phyloP scores from a whole-genome alignment of 2,888 invertebrate species.

The Nezara viridula region DNA sequence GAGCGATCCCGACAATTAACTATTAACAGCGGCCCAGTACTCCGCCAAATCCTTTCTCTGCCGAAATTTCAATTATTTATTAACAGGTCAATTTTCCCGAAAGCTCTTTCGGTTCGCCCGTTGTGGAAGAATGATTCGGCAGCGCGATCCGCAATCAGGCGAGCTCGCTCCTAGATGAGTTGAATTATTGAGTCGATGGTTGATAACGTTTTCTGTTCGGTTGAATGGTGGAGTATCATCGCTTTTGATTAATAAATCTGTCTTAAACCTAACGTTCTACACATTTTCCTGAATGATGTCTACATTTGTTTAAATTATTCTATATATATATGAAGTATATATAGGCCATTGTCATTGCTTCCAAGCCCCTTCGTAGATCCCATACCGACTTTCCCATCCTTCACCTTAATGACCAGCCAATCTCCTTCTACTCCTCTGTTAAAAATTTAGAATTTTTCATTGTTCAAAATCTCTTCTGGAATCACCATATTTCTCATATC shows the following conservation, averaged over 20 bases:
- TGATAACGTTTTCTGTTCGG: background rate
- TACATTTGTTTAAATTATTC: no score
- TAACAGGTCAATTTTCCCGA: slow-evolving; percentile 4
- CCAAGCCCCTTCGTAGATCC: no score
- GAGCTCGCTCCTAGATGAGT: background rate
- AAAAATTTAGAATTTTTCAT: no score
- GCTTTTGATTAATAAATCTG: background rate
- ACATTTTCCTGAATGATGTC: no score
- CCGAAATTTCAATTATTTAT: background rate
- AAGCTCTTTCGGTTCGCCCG: background rate
- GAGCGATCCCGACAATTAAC: background rate
- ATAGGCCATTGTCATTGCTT: no score
- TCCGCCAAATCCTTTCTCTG: background rate
- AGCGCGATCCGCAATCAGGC: background rate
- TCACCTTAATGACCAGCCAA: no score
- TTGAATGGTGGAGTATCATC: background rate
- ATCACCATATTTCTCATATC: no score
- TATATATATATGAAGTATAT: no score
- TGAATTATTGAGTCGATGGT: background rate
- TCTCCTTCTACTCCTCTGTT: no score
- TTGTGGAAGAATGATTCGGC: slow-evolving; percentile 1
- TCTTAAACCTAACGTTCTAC: background rate
- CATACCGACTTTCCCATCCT: no score
- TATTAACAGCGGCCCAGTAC: background rate
- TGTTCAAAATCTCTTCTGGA: no score